Evolutionary conservation across 2,888 invertebrate species (phyloP), one percentile per base, ranked within the genome.

Genomic region (Pterostichus niger): DNA sequence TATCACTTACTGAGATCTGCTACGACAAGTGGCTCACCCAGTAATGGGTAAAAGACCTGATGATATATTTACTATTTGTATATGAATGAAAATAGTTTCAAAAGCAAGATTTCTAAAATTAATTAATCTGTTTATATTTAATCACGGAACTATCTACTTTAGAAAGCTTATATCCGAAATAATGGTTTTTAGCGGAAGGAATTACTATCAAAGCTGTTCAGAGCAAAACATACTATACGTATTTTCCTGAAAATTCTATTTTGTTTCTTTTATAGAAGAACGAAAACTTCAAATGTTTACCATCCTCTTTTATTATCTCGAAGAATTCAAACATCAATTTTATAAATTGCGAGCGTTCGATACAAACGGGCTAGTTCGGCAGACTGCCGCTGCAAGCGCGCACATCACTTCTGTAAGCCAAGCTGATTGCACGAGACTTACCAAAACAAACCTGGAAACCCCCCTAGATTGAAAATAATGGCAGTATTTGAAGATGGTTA

Each of bases 321-420:
- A 68, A 68, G 80, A 80, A 80, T 80, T 80, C 80, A 80, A 80
- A 80, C 80, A 80, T 80, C 80, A 80, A 80, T 80, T 80, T 80
- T 80, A 80, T 80, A 80, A 80, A 80, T 80, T 80, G 80, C 80
- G 40, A 71, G 80, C 80, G 80, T 46, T 80, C 80, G 68, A 80
- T 80, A 80, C 68, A 80, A 49, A 52, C 64, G 10, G 15, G 61
- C 44, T 79, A 79, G 79, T 64, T 61, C 9, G 33, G 64, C 33
- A 64, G 24, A 61, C 44, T 33, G 71, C 68, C 52, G 68, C 61
- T n/a, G 80, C 68, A 17, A 17, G 77, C 40, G 35, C 77, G 46
- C 49, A 46, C 59, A 40, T 40, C 40, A 40, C 40, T 40, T 40
- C 13, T 24, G 24, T 59, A 31, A 31, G 59, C 59, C 13, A 13